Conservation (phyloP, 2,888 invertebrate genomes). For the Volucella bombylans region DNA sequence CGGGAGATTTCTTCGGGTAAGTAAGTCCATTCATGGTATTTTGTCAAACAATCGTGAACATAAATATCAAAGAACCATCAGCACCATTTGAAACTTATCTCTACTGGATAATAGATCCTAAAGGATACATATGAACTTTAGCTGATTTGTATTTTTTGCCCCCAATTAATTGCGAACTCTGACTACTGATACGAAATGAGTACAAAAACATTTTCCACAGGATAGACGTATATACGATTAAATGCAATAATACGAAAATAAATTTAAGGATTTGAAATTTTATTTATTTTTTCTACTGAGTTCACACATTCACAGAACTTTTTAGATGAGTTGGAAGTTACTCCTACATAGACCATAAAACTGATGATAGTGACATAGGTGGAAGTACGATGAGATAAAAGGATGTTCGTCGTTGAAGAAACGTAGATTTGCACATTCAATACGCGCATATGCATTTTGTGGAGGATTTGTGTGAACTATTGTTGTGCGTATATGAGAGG, state of each 20-base stretch:
- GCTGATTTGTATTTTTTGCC: no score
- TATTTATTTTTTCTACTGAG: slow-evolving; percentile 2
- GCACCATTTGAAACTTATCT: no score
- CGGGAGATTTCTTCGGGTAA: no score
- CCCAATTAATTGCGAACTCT: no score
- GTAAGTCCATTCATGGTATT: no score
- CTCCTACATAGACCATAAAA: slow-evolving; percentile 43
- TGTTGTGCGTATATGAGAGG: slow-evolving; percentile 6
- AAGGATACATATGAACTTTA: no score
- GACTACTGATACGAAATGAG: background rate
- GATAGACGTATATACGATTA: slow-evolving; percentile 16
- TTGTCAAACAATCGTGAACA: no score
- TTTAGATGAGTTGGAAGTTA: slow-evolving; percentile 52
- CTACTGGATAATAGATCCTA: no score
- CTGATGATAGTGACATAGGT: slow-evolving; percentile 53
- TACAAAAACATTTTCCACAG: slow-evolving; percentile 24
- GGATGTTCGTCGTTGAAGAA: slow-evolving; percentile 26
- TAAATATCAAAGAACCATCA: no score
- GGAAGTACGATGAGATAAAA: background rate
- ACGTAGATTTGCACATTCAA: background rate
- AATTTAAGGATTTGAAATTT: slow-evolving; percentile 25
- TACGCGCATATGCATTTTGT: slow-evolving; percentile 30
- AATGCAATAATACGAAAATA: slow-evolving; percentile 55
- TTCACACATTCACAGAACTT: slow-evolving; percentile 41
- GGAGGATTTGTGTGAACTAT: background rate